These are phyloP conservation scores for Drosophila sucinea DNA, from an alignment of 1,140 invertebrate species.

Conservation along the genomic window DNA sequence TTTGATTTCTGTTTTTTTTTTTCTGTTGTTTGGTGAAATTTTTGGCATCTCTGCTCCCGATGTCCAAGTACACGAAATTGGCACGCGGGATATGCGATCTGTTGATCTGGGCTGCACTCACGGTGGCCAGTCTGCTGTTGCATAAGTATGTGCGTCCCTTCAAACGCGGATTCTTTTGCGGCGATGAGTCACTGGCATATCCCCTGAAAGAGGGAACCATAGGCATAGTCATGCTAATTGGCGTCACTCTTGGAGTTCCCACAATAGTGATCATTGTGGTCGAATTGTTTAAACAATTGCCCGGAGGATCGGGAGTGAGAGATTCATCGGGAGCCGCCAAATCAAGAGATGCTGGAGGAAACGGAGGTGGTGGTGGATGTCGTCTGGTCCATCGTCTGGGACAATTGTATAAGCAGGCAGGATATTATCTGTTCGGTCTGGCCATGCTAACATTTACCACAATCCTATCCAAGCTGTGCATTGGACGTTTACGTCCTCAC, in stretches of 20 bases:
- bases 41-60: slow-evolving; percentile 27
- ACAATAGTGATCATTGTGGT: slow-evolving; percentile 64
- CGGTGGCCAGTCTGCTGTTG: slow-evolving; percentile 47
- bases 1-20: slow-evolving; percentile 9
- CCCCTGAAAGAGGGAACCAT: slow-evolving; percentile 91
- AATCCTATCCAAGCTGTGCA: slow-evolving; percentile 94
- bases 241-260: slow-evolving; percentile 49
- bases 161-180: slow-evolving; percentile 96
- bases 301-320: slow-evolving; percentile 14
- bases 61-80: slow-evolving; percentile 72
- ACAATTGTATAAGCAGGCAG: slow-evolving; percentile 88
- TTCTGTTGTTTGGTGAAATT: slow-evolving; percentile 20
- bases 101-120: slow-evolving; percentile 60
- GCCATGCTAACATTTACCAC: slow-evolving; percentile 91
- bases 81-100: slow-evolving; percentile 69
- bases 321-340: slow-evolving; percentile 34
- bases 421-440: slow-evolving; percentile 93
- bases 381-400: slow-evolving; percentile 86
- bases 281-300: slow-evolving; percentile 74
- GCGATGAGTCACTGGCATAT: slow-evolving; percentile 95
- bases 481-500: slow-evolving; percentile 95
- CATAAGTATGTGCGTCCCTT: slow-evolving; percentile 86
- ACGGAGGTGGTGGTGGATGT: slow-evolving; percentile 61
- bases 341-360: neutral
- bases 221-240: slow-evolving; percentile 38